Evolutionary conservation across 2,797 vertebrate species (phyloP), one percentile per base, ranked within the genome.

Genomic region (Brachyalestes nurse): DNA sequence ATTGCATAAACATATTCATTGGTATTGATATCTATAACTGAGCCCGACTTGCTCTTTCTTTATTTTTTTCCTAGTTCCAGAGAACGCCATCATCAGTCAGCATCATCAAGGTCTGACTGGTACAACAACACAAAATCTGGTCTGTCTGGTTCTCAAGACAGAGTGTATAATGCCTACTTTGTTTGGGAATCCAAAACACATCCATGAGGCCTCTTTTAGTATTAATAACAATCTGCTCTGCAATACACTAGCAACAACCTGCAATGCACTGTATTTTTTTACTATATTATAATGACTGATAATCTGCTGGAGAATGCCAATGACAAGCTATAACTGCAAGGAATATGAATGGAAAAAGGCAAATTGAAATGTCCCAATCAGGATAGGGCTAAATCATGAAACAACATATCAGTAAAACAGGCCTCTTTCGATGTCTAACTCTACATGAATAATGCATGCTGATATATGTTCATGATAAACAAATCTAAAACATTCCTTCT

Each of bases 21-120:
- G 21, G 47, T 60, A 12, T 17, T 62, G n/a, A 34, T 60, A 72
- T 58, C 38, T 69, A 38, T 81, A 72, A 49, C 19, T 57, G 34
- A 69, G n/a, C 0, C 57, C 42, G 47, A 77, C 9, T 73, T 62
- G 38, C 2, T 9, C 5, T 40, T 57, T 67, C 38, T 49, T 57
- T 82, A n/a, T 73, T 16, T 73, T 75, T 75, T 40, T 21, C 57
- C n/a, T 70, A 83, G 70, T 84, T 86, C 10, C 83, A 87, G 49
- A 83, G 84, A 65, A 83, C 86, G 1, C 76, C 83, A 25, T 87
- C 86, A 53, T 81, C 86, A 7, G 28, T 87, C 19, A 87, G 86
- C 79, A 86, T 87, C 66, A 87, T 87, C 67, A 86, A 87, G 66
- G 83, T 87, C 82, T 87, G 83, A 86, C 51, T 72, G 51, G 40